A percentile compares a stretch with the other conserved stretches of the same genome.
phyloP scores from a whole-genome alignment of 2,113 vertebrate species.

The Ceyx melanurus region DNA sequence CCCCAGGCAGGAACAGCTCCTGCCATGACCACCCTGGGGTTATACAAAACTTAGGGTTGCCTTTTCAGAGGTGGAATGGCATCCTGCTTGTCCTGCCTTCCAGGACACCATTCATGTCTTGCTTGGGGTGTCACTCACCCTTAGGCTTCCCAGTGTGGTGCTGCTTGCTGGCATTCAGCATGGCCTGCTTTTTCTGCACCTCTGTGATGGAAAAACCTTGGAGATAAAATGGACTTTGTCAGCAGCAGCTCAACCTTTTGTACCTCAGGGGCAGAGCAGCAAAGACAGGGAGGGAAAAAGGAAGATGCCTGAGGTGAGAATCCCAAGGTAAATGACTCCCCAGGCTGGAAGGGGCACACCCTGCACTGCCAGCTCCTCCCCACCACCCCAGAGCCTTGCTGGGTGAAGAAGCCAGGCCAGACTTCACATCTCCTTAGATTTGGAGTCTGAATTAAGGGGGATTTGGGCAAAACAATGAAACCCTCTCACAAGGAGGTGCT shows the following conservation, averaged over 20 bases:
- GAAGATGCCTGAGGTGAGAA: neutral
- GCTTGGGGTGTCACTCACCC: constrained; percentile 72
- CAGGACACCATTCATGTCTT: neutral
- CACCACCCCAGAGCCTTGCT: neutral
- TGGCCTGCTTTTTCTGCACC: constrained; percentile 93
- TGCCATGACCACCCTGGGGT: neutral
- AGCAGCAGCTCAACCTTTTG: neutral
- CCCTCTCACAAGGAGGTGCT: neutral
- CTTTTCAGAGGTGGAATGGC: neutral
- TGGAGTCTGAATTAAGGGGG: neutral
- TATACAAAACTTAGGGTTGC: neutral
- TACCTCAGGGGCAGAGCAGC: neutral
- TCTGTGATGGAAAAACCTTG: constrained; percentile 93
- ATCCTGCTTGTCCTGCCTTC: neutral
- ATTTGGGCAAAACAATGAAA: neutral
- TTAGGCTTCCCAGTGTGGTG: constrained; percentile 89
- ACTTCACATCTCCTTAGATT: neutral
- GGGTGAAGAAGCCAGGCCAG: neutral
- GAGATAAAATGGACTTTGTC: neutral
- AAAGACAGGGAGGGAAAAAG: neutral
- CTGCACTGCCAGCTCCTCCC: neutral
- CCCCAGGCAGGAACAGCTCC: neutral
- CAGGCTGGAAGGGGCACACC: neutral
- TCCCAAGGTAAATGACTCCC: neutral
- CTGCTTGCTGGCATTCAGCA: constrained; percentile 91